A percentile compares a stretch with the other conserved stretches of the same genome.
Conservation (phyloP, 2,888 invertebrate genomes). For the Protula sp. region DNA sequence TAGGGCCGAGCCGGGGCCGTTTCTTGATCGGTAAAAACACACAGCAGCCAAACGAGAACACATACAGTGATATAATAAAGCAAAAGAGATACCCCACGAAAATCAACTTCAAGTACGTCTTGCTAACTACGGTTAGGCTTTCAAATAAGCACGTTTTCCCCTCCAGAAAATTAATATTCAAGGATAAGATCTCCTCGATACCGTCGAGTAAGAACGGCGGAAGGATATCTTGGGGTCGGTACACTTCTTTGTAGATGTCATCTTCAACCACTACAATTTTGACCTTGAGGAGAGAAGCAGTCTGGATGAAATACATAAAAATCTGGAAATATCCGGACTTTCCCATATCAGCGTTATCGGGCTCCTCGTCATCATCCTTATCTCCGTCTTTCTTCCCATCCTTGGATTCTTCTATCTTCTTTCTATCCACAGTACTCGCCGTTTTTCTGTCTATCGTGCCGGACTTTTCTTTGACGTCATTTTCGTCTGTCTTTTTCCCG, state of each 20-base stretch:
- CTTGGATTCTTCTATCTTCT: background rate
- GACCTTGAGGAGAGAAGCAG: slow-evolving; percentile 11
- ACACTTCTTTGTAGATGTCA: background rate
- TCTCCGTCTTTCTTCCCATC: background rate
- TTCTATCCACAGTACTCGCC: too few relatives aligned
- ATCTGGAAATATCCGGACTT: slow-evolving; percentile 16
- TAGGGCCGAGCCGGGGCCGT: slow-evolving; percentile 1
- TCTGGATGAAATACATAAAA: slow-evolving; percentile 23
- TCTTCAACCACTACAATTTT: slow-evolving; percentile 5
- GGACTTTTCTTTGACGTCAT: background rate
- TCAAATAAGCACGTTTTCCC: slow-evolving; percentile 2
- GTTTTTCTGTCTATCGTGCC: too few relatives aligned
- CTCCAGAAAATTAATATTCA: slow-evolving; percentile 1
- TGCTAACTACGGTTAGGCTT: slow-evolving; percentile 1
- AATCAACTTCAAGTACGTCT: slow-evolving; percentile 1
- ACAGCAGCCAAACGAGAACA: slow-evolving; percentile 2
- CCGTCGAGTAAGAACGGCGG: slow-evolving; percentile 4
- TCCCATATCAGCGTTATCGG: background rate
- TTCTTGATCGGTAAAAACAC: background rate
- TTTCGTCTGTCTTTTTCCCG: background rate
- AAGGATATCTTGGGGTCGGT: slow-evolving; percentile 3
- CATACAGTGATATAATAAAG: slow-evolving; percentile 4
- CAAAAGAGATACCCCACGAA: slow-evolving; percentile 6
- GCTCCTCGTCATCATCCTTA: background rate
- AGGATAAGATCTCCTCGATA: slow-evolving; percentile 1